Conservation (phyloP, 1,140 invertebrate genomes). For the Drosophila biarmipes region DNA sequence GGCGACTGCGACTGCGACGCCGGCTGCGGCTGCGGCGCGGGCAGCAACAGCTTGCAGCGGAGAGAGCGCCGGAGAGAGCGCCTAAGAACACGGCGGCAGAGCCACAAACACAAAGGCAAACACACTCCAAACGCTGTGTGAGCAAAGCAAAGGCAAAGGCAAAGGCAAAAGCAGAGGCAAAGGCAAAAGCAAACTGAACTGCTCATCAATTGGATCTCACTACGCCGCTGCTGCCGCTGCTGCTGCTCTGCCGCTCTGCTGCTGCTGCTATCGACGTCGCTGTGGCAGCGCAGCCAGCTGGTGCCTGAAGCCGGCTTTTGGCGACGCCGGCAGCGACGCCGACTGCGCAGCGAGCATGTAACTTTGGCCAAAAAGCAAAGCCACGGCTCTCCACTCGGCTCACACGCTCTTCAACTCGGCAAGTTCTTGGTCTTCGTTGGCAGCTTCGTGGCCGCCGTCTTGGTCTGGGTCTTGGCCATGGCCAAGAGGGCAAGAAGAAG, state of each 20-base stretch:
- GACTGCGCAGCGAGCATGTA: constrained; percentile 51
- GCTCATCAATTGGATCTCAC: constrained; percentile 75
- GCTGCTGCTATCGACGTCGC: constrained; percentile 3
- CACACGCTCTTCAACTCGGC: constrained; percentile 66
- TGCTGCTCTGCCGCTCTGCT: not conserved
- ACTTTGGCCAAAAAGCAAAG: constrained; percentile 53
- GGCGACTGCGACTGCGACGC: constrained; percentile 17
- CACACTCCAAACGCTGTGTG: constrained; percentile 34
- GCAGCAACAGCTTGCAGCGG: constrained; percentile 23
- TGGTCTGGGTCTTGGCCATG: constrained; percentile 62
- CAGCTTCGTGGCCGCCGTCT: constrained; percentile 55
- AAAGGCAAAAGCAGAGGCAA: constrained; percentile 31
- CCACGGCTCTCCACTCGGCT: constrained; percentile 45
- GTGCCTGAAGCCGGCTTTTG: constrained; percentile 57
- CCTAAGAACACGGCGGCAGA: constrained; percentile 1
- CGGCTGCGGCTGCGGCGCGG: constrained; percentile 10
- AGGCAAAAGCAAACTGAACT: constrained; percentile 58
- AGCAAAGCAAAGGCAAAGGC: constrained; percentile 12
- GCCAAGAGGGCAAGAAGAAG: constrained; percentile 52
- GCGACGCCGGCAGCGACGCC: constrained; percentile 14
- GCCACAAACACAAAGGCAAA: constrained; percentile 36
- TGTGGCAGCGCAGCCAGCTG: constrained; percentile 20
- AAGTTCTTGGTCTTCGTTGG: constrained; percentile 67
- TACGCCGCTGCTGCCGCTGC: constrained; percentile 22
- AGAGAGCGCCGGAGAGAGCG: constrained; percentile 20